These are phyloP conservation scores for Sitobion miscanthi DNA, from an alignment of 1,140 invertebrate genomes.

Conservation along the genomic window DNA sequence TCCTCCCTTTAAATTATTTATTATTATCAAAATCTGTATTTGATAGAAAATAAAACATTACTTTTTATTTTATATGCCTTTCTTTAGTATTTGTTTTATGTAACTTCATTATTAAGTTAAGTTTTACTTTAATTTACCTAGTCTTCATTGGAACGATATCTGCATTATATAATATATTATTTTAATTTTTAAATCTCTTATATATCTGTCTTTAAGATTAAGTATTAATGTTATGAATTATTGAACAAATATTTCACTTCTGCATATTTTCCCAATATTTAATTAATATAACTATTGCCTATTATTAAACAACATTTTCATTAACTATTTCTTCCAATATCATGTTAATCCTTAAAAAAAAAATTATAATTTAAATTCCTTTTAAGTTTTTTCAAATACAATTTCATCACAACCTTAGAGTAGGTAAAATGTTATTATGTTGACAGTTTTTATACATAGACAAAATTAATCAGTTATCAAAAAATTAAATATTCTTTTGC, in stretches of 20 bases:
- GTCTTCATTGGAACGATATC: neutral
- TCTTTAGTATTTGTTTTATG: neutral
- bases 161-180: neutral
- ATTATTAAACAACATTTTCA: neutral
- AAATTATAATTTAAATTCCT: neutral
- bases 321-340: neutral
- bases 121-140: neutral
- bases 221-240: neutral
- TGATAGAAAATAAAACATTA: neutral
- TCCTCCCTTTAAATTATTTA: neutral
- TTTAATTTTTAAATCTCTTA: slow-evolving; percentile 12
- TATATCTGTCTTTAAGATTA: neutral
- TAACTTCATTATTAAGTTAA: neutral
- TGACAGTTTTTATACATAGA: neutral
- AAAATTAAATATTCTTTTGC: neutral
- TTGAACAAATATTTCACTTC: neutral
- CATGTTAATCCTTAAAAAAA: neutral
- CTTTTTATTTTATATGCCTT: neutral
- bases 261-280: neutral
- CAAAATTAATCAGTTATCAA: neutral
- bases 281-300: neutral
- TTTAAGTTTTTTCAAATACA: neutral
- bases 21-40: neutral
- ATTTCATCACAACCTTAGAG: neutral
- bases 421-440: neutral